Evolutionary conservation across 2,113 vertebrate species (phyloP), one percentile per base, ranked within the genome.

Genomic region (Marcusenius ussheri): DNA sequence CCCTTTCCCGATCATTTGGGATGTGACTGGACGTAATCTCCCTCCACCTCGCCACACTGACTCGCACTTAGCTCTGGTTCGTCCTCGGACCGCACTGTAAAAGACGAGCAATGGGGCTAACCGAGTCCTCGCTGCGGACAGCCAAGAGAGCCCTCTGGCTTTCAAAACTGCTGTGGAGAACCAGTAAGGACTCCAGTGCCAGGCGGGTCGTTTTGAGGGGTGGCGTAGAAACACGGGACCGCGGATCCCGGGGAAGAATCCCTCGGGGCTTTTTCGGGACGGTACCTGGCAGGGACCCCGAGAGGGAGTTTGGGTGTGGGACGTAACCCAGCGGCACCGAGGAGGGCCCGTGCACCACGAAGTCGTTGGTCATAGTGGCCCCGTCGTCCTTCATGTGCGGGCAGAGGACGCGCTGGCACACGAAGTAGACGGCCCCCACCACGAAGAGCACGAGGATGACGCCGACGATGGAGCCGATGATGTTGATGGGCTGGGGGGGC

Each of bases 321-420:
- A 99, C 98, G 2, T 99, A 99, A 91, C 97, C 98, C 89, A 99
- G 96, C 0, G 98, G 98, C 8, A 99, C 97, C 0, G 98, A 97
- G 0, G 98, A 96, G 2, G 98, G 97, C 3, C 98, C 97, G 0
- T 98, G 98, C 8, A 98, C 98, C 88, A 98, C 97, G 0, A 98
- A 99, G 93, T 99, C 98, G 0, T 97, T 99, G 92, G 97, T 95
- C 95, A 98, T 98, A 3, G 98, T 97, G 92, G 99, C 98, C 0
- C 97, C 97, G 5, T 99, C 98, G 0, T 98, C 98, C 92, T 98
- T 98, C 98, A 98, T 98, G 93, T 98, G 97, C 0, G 97, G 97
- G 92, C 98, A 99, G 91, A 99, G 94, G 90, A 99, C 97, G 1
- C 97, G 97, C 95, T 99, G 98, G 91, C 98, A 99, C 92, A 99